A percentile compares a stretch with the other conserved stretches of the same genome.
phyloP scores from a whole-genome alignment of 1,140 invertebrate genomes.

The Phenacoccus solenopsis region DNA sequence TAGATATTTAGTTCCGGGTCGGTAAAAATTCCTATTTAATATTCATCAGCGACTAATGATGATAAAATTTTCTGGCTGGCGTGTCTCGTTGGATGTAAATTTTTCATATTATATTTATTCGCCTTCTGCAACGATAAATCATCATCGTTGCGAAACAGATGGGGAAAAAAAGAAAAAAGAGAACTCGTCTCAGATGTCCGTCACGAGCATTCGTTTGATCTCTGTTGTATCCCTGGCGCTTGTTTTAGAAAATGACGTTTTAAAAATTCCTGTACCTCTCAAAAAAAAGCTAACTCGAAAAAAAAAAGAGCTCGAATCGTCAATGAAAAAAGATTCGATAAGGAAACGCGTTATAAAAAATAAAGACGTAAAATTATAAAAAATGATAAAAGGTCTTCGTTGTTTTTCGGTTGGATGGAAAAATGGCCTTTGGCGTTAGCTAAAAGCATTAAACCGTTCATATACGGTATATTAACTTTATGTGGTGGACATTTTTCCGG shows the following conservation, averaged over 20 bases:
- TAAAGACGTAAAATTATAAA: slow-evolving; percentile 5
- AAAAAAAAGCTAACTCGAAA: neutral
- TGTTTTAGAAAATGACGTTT: no score
- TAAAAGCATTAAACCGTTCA: slow-evolving; percentile 9
- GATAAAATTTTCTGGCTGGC: neutral
- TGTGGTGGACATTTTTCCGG: slow-evolving; percentile 17
- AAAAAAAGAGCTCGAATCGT: neutral
- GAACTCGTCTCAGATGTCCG: no score
- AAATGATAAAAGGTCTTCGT: slow-evolving; percentile 14
- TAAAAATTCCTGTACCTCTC: neutral
- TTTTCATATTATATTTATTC: neutral
- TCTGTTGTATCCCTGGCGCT: no score
- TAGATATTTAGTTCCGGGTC: neutral
- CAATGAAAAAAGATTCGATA: slow-evolving; percentile 8
- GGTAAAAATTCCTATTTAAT: neutral
- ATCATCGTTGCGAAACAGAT: no score
- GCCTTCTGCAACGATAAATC: neutral
- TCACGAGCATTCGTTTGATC: no score
- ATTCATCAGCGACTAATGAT: neutral
- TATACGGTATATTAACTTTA: slow-evolving; percentile 14
- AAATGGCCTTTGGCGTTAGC: slow-evolving; percentile 10
- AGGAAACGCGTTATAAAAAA: slow-evolving; percentile 10
- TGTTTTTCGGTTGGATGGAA: slow-evolving; percentile 16
- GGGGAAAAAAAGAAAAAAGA: no score
- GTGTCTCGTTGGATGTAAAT: neutral